Evolutionary conservation across 2,113 vertebrate species (phyloP).

Genomic region (Callithrix jacchus): DNA sequence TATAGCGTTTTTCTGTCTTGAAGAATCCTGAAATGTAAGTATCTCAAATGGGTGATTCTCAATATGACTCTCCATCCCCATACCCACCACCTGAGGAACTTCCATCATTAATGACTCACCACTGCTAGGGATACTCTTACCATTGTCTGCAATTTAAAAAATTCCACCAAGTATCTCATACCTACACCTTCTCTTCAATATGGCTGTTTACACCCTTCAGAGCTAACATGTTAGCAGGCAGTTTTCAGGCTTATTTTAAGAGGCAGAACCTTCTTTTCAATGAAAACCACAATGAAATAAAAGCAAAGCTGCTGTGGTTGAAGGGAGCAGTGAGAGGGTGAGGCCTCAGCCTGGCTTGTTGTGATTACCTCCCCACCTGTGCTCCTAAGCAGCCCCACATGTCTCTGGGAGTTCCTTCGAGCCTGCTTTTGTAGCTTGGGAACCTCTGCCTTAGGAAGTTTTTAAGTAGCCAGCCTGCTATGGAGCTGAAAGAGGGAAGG

Average conservation of each 20-base stretch:
- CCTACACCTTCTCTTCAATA: neutral
- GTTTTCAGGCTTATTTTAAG: neutral
- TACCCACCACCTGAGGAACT: neutral
- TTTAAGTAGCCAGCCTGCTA: fast-evolving
- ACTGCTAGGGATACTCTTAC: neutral
- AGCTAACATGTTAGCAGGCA: neutral
- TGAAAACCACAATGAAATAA: neutral
- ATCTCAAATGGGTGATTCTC: neutral
- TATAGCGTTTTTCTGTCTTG: neutral
- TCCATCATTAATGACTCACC: fast-evolving
- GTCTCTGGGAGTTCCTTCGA: neutral
- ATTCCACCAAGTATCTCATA: fast-evolving
- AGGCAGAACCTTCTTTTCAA: neutral
- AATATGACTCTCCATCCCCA: neutral
- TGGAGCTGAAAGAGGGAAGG: neutral
- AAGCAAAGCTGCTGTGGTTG: neutral
- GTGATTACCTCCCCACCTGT: too few relatives aligned
- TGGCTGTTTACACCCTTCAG: neutral
- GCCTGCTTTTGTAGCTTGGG: neutral
- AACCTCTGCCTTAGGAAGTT: neutral
- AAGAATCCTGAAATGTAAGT: neutral
- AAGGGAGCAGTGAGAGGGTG: neutral
- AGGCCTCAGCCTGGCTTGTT: neutral
- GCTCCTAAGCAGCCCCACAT: neutral
- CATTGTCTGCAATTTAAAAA: neutral